Conservation (phyloP, 2,113 vertebrate species). For the Anolis sagrei region DNA sequence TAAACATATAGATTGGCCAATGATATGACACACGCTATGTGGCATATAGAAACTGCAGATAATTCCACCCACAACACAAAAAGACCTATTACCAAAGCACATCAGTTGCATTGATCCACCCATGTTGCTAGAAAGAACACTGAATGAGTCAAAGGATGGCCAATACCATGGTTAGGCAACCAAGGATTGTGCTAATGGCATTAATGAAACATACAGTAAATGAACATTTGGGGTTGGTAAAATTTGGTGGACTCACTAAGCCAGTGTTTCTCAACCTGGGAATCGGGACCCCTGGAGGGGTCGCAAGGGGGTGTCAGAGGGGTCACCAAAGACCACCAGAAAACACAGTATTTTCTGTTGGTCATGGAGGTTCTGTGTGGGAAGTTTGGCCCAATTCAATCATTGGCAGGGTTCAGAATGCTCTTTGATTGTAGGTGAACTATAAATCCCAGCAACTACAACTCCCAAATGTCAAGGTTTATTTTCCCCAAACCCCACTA, state of each 20-base stretch:
- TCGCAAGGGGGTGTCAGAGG: too few relatives aligned
- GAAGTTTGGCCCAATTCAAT: too few relatives aligned
- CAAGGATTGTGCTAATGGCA: not conserved
- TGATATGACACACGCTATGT: not conserved
- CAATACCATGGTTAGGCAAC: not conserved
- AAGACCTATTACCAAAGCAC: not conserved
- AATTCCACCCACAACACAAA: constrained; percentile 8
- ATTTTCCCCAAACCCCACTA: too few relatives aligned
- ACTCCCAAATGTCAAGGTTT: too few relatives aligned
- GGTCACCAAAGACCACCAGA: too few relatives aligned
- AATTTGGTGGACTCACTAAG: not conserved
- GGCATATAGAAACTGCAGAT: not conserved
- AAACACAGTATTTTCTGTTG: too few relatives aligned
- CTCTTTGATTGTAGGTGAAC: too few relatives aligned
- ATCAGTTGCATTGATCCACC: not conserved
- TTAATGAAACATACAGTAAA: not conserved
- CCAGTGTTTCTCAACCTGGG: too few relatives aligned
- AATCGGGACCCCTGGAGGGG: too few relatives aligned
- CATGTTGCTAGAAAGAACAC: not conserved
- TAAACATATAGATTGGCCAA: not conserved
- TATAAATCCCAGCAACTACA: too few relatives aligned
- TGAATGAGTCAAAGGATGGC: not conserved
- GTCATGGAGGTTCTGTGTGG: too few relatives aligned
- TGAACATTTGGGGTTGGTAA: not conserved
- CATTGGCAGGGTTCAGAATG: too few relatives aligned